These are phyloP conservation scores for Nesometra sesokonis DNA, from an alignment of 35 echinoderm and acorn worm genomes.

Conservation along the genomic window DNA sequence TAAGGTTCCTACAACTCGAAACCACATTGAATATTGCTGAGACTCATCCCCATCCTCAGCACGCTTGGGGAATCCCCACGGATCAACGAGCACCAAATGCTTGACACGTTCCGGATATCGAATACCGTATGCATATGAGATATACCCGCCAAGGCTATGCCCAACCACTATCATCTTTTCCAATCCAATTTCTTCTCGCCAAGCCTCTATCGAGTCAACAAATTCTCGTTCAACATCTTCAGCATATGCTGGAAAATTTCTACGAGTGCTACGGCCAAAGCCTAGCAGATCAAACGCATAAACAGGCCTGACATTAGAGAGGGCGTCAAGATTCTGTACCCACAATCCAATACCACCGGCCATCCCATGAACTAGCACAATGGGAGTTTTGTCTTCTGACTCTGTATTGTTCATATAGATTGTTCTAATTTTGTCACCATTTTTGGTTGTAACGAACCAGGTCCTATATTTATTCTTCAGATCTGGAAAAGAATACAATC, in stretches of 20 bases:
- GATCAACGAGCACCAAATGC: constrained; percentile 73
- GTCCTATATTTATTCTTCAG: constrained; percentile 45
- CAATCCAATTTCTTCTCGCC: constrained; percentile 63
- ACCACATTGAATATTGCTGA: constrained; percentile 44
- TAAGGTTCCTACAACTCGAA: constrained; percentile 37
- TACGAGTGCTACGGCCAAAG: constrained; percentile 73
- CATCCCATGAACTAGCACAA: constrained; percentile 84
- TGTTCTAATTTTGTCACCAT: constrained; percentile 63
- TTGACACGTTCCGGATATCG: constrained; percentile 58
- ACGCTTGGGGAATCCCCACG: constrained; percentile 66
- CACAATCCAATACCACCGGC: constrained; percentile 74
- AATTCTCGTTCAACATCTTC: constrained; percentile 69
- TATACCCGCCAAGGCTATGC: constrained; percentile 79
- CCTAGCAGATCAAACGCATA: constrained; percentile 83
- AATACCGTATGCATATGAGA: constrained; percentile 57
- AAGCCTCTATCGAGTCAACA: constrained; percentile 64
- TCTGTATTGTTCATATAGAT: constrained; percentile 43
- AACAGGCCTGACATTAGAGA: constrained; percentile 45
- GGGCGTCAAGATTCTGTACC: constrained; percentile 55
- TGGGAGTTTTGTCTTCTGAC: constrained; percentile 37
- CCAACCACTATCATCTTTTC: constrained; percentile 86
- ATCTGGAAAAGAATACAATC: constrained; percentile 24
- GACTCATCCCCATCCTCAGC: constrained; percentile 12
- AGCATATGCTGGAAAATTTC: constrained; percentile 40
- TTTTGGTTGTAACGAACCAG: constrained; percentile 53